phyloP scores from a whole-genome alignment of 23 tunicate genomes.

The Phallusia fumigata region DNA sequence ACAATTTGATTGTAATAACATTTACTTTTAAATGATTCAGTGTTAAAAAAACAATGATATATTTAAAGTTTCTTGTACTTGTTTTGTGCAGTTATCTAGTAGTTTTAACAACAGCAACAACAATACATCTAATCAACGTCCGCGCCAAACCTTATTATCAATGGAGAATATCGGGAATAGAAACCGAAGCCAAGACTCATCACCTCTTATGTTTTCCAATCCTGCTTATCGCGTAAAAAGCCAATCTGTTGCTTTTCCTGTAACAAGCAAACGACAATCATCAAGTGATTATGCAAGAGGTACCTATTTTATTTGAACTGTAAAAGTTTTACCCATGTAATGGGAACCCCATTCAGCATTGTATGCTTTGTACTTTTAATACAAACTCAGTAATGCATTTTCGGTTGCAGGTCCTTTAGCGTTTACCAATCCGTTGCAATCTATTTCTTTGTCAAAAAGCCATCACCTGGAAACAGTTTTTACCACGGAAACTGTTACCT shows the following conservation, averaged over 20 bases:
- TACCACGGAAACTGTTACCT: conserved; percentile 68
- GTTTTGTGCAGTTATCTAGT: conserved; percentile 15
- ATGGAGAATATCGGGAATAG: not conserved
- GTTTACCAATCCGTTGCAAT: conserved; percentile 72
- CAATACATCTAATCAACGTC: conserved; percentile 14
- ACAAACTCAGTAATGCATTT: not conserved
- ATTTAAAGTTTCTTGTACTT: not conserved
- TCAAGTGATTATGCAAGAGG: not conserved
- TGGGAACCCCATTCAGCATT: too few relatives aligned
- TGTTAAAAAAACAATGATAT: too few relatives aligned
- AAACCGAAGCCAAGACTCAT: not conserved
- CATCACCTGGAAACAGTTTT: conserved; percentile 69
- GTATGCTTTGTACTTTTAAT: too few relatives aligned
- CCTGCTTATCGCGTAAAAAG: conserved; percentile 53
- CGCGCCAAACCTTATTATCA: not conserved
- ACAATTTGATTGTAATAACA: too few relatives aligned
- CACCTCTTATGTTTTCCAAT: conserved; percentile 78
- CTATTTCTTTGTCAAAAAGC: conserved; percentile 21
- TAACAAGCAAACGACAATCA: not conserved
- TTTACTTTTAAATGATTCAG: too few relatives aligned
- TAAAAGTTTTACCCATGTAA: too few relatives aligned
- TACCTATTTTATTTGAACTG: too few relatives aligned
- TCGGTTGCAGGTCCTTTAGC: conserved; percentile 34
- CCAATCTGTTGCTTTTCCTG: not conserved
- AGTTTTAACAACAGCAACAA: conserved; percentile 83